Evolutionary conservation across 2,888 invertebrate genomes (phyloP).

Genomic region (Eurytoma adleriae): DNA sequence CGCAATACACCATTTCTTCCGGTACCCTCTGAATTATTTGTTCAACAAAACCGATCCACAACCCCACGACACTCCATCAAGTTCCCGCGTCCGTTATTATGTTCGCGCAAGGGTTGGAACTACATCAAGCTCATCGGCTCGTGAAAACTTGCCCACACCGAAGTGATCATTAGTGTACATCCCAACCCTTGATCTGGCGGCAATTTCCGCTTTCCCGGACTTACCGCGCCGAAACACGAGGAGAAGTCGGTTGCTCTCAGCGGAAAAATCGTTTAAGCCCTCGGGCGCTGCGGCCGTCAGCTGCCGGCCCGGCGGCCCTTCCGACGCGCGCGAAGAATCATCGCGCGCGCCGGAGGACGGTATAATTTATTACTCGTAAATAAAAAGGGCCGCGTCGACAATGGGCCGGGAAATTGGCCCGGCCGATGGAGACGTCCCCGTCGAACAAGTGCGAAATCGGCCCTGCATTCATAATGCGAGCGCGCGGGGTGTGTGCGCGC

Average conservation of each 20-base stretch:
- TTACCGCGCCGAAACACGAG: no score
- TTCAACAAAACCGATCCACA: no score
- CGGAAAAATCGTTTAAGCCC: slow-evolving; percentile 1
- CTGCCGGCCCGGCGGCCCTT: not conserved
- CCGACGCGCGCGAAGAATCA: not conserved
- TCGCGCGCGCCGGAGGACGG: slow-evolving; percentile 44
- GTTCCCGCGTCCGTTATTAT: no score
- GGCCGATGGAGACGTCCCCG: slow-evolving; percentile 68
- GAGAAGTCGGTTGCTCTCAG: not conserved
- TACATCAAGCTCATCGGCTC: no score
- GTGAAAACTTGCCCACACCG: no score
- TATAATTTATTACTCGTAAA: slow-evolving; percentile 68
- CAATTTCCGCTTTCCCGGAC: no score
- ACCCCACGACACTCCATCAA: no score
- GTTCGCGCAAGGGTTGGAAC: no score
- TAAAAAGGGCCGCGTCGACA: slow-evolving; percentile 64
- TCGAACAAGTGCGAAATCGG: slow-evolving; percentile 75
- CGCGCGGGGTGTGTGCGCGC: slow-evolving; percentile 62
- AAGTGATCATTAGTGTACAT: no score
- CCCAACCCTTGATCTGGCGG: no score
- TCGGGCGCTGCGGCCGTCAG: not conserved
- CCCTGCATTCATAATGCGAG: slow-evolving; percentile 71
- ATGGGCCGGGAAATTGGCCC: slow-evolving; percentile 69
- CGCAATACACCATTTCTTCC: no score
- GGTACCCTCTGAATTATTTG: no score